Evolutionary conservation across 2,113 vertebrate species (phyloP).

Genomic region (Miniopterus natalensis): DNA sequence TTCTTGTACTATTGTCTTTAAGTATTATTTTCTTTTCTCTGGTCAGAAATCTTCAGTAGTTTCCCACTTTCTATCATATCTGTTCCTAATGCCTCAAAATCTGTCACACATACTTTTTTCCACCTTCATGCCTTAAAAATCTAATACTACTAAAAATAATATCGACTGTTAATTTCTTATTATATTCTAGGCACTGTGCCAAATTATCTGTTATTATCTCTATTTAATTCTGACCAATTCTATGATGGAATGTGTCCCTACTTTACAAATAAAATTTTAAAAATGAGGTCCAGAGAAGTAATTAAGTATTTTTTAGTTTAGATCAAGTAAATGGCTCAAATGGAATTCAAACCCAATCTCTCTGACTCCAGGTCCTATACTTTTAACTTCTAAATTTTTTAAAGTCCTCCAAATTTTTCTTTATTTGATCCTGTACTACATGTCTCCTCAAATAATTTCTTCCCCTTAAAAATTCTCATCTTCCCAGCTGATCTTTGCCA

Average conservation of each 20-base stretch:
- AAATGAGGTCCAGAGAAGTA: not conserved
- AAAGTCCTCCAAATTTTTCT: not conserved
- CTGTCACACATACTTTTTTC: not conserved
- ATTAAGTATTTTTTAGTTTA: not conserved
- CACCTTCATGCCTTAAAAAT: not conserved
- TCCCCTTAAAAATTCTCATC: not conserved
- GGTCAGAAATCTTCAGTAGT: not conserved
- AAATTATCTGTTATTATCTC: not conserved
- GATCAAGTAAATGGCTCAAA: not conserved
- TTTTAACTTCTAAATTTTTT: not conserved
- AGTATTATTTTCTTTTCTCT: constrained; percentile 35
- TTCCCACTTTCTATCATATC: not conserved
- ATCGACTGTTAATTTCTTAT: not conserved
- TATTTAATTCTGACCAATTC: not conserved
- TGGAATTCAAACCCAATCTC: not conserved
- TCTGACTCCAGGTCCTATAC: not conserved
- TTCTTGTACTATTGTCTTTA: not conserved
- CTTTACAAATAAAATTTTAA: not conserved
- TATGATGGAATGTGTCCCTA: not conserved
- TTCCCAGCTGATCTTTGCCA: constrained; percentile 4
- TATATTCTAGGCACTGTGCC: not conserved
- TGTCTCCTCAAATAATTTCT: not conserved
- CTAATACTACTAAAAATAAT: not conserved
- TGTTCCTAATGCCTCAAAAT: not conserved
- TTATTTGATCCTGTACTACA: not conserved